Conservation (phyloP, 2,113 vertebrate genomes). For the Seriola quinqueradiata region DNA sequence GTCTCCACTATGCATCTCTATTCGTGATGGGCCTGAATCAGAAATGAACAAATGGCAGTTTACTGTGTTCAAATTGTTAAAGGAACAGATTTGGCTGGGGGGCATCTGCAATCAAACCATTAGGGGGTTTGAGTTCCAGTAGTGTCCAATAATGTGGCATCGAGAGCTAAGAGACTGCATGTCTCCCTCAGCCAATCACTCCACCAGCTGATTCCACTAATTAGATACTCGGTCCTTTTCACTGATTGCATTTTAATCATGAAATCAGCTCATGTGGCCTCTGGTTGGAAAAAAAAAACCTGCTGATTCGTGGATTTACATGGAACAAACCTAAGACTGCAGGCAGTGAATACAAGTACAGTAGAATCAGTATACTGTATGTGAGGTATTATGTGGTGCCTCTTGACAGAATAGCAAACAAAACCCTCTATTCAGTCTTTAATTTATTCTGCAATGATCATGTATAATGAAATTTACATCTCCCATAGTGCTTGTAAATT, state of each 20-base stretch:
- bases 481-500: background rate
- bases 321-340: background rate
- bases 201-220: constrained; percentile 21
- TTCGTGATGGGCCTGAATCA: background rate
- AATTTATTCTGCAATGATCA: background rate
- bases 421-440: background rate
- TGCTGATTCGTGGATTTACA: background rate
- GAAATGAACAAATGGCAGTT: background rate
- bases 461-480: background rate
- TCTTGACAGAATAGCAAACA: background rate
- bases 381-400: background rate
- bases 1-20: background rate
- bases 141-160: background rate
- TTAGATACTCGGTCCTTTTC: background rate
- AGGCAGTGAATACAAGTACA: background rate
- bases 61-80: background rate
- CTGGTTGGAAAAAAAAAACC: constrained; percentile 2
- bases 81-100: background rate
- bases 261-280: constrained; percentile 6
- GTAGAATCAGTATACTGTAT: background rate
- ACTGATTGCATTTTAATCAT: constrained; percentile 29
- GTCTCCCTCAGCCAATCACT: constrained; percentile 21
- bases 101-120: background rate
- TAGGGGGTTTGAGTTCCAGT: background rate
- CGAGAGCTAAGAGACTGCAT: background rate